These are phyloP conservation scores for Penaeus vannamei DNA, from an alignment of 1,140 invertebrate species.

Conservation along the genomic window DNA sequence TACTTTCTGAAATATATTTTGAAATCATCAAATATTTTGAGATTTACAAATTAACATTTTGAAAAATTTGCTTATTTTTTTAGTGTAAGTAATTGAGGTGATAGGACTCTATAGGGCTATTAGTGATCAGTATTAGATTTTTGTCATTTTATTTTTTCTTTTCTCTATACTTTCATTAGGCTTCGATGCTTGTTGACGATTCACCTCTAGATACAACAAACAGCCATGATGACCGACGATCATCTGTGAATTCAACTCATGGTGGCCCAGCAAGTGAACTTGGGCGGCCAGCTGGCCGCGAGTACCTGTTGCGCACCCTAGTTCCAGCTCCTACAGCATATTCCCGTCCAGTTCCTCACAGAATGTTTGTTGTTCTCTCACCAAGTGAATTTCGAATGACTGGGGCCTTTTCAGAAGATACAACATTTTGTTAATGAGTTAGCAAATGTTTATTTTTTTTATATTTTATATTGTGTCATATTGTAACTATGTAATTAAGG, in stretches of 20 bases:
- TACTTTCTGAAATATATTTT: no score
- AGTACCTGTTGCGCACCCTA: slow-evolving; percentile 80
- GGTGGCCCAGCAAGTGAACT: slow-evolving; percentile 72
- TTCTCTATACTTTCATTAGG: not conserved
- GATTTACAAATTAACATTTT: no score
- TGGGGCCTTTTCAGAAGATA: slow-evolving; percentile 82
- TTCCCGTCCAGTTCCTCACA: slow-evolving; percentile 78
- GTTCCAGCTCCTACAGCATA: slow-evolving; percentile 77
- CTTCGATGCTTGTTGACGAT: slow-evolving; percentile 51
- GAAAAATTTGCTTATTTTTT: no score
- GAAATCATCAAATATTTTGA: no score
- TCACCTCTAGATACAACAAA: slow-evolving; percentile 54
- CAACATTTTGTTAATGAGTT: slow-evolving; percentile 76
- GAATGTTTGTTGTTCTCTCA: slow-evolving; percentile 78
- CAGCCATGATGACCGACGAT: slow-evolving; percentile 59
- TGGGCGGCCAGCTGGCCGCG: slow-evolving; percentile 76
- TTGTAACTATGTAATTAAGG: no score
- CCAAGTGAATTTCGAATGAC: slow-evolving; percentile 79
- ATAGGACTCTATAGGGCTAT: no score
- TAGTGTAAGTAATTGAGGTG: no score
- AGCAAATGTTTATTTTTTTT: no score
- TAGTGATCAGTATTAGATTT: not conserved
- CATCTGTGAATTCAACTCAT: slow-evolving; percentile 68
- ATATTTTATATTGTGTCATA: no score
- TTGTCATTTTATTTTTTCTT: not conserved